A percentile compares a stretch with the other conserved stretches of the same genome.
These are phyloP conservation scores for Rhinophrynus dorsalis DNA, from an alignment of 2,797 vertebrate species.

Conservation along the genomic window DNA sequence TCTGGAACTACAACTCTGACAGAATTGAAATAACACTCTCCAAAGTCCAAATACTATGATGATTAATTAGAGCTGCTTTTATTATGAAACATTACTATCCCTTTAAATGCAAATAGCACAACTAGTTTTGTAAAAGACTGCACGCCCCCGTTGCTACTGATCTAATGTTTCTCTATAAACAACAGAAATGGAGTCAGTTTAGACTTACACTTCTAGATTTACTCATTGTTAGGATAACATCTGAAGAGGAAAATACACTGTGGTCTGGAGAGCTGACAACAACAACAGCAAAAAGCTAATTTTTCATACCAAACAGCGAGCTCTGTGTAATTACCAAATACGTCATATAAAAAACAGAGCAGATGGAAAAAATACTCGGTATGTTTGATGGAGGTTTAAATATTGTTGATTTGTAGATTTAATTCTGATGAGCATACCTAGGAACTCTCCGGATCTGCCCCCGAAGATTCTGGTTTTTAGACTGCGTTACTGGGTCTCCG, in stretches of 20 bases:
- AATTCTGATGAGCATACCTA: too few species aligned
- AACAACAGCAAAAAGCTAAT: slow-evolving; percentile 28
- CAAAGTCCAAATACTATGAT: too few species aligned
- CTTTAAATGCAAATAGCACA: too few species aligned
- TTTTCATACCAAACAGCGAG: slow-evolving; percentile 25
- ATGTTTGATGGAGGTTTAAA: not conserved
- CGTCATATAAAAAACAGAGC: slow-evolving; percentile 28
- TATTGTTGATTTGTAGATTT: too few species aligned
- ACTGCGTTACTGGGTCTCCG: too few species aligned
- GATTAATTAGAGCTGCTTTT: too few species aligned
- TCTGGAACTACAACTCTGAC: too few species aligned
- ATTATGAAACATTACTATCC: too few species aligned
- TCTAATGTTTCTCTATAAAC: slow-evolving; percentile 36
- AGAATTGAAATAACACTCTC: too few species aligned
- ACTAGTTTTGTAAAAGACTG: not conserved
- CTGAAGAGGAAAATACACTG: slow-evolving; percentile 43
- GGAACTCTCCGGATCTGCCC: too few species aligned
- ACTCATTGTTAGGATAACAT: slow-evolving; percentile 34
- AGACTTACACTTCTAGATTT: slow-evolving; percentile 29
- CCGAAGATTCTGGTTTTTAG: too few species aligned
- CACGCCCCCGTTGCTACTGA: slow-evolving; percentile 23
- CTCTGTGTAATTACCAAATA: slow-evolving; percentile 30
- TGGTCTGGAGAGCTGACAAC: slow-evolving; percentile 40
- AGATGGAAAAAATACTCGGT: slow-evolving; percentile 11
- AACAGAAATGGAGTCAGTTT: slow-evolving; percentile 23